Evolutionary conservation across 2,797 vertebrate species (phyloP).

Genomic region (Percopsis omiscomaycus): DNA sequence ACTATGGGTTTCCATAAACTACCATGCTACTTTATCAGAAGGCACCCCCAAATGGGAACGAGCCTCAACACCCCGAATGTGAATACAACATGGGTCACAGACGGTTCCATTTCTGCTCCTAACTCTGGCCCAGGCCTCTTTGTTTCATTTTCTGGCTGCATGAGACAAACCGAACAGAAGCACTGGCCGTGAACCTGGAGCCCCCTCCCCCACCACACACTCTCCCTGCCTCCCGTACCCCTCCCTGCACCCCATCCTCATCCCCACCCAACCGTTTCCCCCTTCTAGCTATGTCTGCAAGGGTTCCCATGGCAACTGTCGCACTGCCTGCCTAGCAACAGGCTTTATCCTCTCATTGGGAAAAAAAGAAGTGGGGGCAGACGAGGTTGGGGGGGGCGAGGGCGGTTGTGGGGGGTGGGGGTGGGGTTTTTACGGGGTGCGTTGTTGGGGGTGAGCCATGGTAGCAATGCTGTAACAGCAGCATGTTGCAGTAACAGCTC

Average conservation of each 20-base stretch:
- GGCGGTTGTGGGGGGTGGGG: background rate
- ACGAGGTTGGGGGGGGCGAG: slow-evolving; percentile 23
- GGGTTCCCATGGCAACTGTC: slow-evolving; percentile 82
- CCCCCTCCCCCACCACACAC: slow-evolving; percentile 41
- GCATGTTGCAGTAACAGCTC: slow-evolving; percentile 45
- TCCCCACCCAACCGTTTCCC: slow-evolving; percentile 56
- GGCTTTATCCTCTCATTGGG: slow-evolving; percentile 70
- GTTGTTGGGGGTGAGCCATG: slow-evolving; percentile 17
- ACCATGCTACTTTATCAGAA: slow-evolving; percentile 6
- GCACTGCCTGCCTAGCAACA: slow-evolving; percentile 82
- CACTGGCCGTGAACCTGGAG: slow-evolving; percentile 68
- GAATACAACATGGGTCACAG: slow-evolving; percentile 11
- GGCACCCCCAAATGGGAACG: slow-evolving; percentile 9
- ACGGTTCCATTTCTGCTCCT: slow-evolving; percentile 35
- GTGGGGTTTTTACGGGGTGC: slow-evolving; percentile 38
- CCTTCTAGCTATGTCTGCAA: slow-evolving; percentile 73
- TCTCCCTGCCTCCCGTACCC: slow-evolving; percentile 46
- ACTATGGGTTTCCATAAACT: background rate
- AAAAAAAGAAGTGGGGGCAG: slow-evolving; percentile 46
- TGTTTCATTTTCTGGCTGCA: slow-evolving; percentile 54
- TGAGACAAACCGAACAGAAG: slow-evolving; percentile 49
- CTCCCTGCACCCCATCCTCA: slow-evolving; percentile 59
- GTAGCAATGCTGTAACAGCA: slow-evolving; percentile 20
- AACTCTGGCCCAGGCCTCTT: slow-evolving; percentile 36
- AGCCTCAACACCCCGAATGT: background rate